Evolutionary conservation across 23 tunicate genomes (phyloP), one percentile per base, ranked within the genome.

Genomic region (Phallusia fumigata): DNA sequence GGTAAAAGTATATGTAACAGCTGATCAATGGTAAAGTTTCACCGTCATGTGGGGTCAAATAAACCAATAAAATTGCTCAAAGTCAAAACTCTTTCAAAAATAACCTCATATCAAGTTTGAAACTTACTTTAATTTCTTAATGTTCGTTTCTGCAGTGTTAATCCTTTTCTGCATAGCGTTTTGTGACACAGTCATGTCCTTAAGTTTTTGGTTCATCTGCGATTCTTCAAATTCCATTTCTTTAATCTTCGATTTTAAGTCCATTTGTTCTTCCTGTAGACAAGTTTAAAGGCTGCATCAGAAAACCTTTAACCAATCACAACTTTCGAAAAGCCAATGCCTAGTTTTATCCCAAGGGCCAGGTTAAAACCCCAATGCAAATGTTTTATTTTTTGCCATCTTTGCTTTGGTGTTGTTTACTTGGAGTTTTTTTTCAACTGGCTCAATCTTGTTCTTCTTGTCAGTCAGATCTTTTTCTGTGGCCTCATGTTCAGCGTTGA

Each of bases 161-260:
- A 80, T 88, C 26, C 97, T 65, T 76, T 92, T 92, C 52, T 87
- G 79, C 97, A 92, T 92, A 0, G 97, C 86, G 40, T 76, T 75
- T 58, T 87, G 86, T 5, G 97, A 82, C 12, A 92, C 75, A 19
- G 74, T 89, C 83, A 92, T 83, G 52, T 92, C 97, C 52, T 87
- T 92, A 33, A 87, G 53, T 72, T 92, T 92, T 74, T 89, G 88
- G 44, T 74, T 65, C 88, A 92, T 89, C 74, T 92, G 97, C 0
- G 47, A 32, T 76, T 92, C 97, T 76, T 92, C 97, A 64, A 83
- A 80, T 76, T 92, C 85, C 85, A 92, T 74, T 69, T 87, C 97
- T 35, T 84, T 86, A 81, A 92, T 83, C 31, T 69, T 72, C 31
- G 36, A 49, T 64, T 83, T 74, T 73, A 92, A 75, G 5, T 51